Percentiles rank a stretch among this genome's conserved stretches.
Conservation (phyloP, 2,888 invertebrate species). For the Zeuzera pyrina region DNA sequence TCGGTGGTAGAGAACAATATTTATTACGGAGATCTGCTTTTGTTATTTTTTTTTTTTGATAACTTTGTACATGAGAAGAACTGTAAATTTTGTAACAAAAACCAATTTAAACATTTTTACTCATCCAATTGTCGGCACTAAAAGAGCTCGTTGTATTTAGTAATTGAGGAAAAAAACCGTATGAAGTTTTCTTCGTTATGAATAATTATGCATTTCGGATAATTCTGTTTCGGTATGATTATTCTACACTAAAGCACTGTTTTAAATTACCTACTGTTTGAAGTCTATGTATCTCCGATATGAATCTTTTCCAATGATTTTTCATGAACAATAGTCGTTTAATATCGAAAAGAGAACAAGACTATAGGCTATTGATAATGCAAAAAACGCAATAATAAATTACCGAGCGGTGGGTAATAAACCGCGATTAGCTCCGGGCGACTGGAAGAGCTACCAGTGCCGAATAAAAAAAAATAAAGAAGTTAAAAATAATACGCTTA, state of each 20-base stretch:
- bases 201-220: too few relatives aligned
- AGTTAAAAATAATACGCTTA: conserved; percentile 63
- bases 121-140: too few relatives aligned
- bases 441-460: conserved; percentile 64
- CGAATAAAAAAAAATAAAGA: conserved; percentile 27
- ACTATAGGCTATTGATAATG: conserved; percentile 68
- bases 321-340: conserved; percentile 72
- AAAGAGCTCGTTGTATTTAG: too few relatives aligned
- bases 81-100: too few relatives aligned
- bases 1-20: conserved; percentile 42
- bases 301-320: conserved; percentile 55
- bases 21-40: conserved; percentile 30
- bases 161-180: too few relatives aligned
- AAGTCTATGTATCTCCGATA: conserved; percentile 38
- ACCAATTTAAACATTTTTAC: too few relatives aligned
- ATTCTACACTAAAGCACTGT: too few relatives aligned
- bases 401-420: conserved; percentile 65
- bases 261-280: too few relatives aligned
- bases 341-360: conserved; percentile 62
- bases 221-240: too few relatives aligned
- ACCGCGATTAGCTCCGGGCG: conserved; percentile 69
- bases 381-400: conserved; percentile 72
- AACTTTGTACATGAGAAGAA: conserved; percentile 35
- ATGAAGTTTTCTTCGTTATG: too few relatives aligned
- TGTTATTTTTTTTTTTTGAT: conserved; percentile 43